Evolutionary conservation across 2,797 vertebrate species (phyloP).

Genomic region (Danio jaintianensis): DNA sequence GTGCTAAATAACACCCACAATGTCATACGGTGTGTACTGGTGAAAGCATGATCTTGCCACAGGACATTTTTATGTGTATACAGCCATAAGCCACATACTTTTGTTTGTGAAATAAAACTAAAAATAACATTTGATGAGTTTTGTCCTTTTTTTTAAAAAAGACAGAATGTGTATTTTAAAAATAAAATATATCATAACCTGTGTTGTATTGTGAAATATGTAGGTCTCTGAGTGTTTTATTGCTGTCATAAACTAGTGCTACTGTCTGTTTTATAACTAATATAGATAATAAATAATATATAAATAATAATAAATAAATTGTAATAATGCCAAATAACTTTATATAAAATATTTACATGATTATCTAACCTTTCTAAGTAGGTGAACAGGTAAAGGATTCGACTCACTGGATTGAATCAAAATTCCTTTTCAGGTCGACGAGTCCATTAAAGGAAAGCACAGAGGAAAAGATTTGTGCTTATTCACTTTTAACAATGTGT

Average conservation of each 20-base stretch:
- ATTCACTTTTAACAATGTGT: too few species aligned
- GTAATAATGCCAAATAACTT: background rate
- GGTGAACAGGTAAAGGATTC: too few species aligned
- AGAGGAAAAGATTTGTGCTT: too few species aligned
- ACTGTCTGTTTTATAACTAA: background rate
- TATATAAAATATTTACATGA: too few species aligned
- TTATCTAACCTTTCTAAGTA: too few species aligned
- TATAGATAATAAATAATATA: background rate
- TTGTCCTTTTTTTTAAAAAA: background rate
- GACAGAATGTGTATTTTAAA: too few species aligned
- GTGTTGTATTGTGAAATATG: background rate
- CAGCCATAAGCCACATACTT: conserved; percentile 52
- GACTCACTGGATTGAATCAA: too few species aligned
- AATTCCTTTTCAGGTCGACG: too few species aligned
- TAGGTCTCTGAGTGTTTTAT: background rate
- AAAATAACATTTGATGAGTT: conserved; percentile 38
- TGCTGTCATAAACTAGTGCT: background rate
- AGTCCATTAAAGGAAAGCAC: too few species aligned
- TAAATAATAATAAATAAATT: too few species aligned
- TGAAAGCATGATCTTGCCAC: conserved; percentile 61
- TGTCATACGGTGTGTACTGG: conserved; percentile 55
- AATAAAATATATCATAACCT: background rate
- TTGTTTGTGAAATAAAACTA: conserved; percentile 63
- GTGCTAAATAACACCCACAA: conserved; percentile 52
- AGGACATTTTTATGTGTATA: conserved; percentile 57